Evolutionary conservation across 1,140 invertebrate genomes (phyloP), one percentile per base, ranked within the genome.

Genomic region (Maconellicoccus hirsutus): DNA sequence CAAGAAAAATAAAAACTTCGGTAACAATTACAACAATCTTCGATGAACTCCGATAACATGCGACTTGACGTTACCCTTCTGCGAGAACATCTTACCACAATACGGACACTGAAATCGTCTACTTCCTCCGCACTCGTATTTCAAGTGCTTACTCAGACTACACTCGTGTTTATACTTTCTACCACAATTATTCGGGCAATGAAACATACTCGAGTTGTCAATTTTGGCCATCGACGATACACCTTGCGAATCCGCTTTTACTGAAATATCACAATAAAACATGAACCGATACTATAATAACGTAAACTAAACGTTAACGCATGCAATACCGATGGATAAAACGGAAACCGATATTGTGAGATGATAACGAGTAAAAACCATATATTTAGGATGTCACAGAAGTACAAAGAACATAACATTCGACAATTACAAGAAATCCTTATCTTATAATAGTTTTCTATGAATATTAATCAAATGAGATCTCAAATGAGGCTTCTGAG

Each of bases 81-180:
- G 61, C 16, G 69, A 10, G 19, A 70, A 73, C 26, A 38, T 22
- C n/a, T 75, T 75, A 1, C 70, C 69, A 39, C 75, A 76, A 25
- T 74, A 72, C 12, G 59, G 72, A 19, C 75, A 76, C 22, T 74
- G 71, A 59, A 75, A 76, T 27, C 71, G 71, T 23, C 66, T 39
- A 4, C 72, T 71, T 19, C 73, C 73, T 0, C 86, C 85, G 72
- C 86, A 88, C 73, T 88, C 86, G 73, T 86, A 83, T 39, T 81
- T 82, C 72, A 84, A 78, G 75, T 88, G 86, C 22, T 82, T 80
- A 72, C 81, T 79, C 2, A 84, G 73, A 52, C 70, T n/a, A 21
- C 70, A 33, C 10, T 82, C 76, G 75, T 81, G 21, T 19, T 39
- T 70, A 27, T 72, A 72, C 19, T 71, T 72, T 19, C 19, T 66